Conservation (phyloP, 2,797 vertebrate genomes). For the Clarias fuscus region DNA sequence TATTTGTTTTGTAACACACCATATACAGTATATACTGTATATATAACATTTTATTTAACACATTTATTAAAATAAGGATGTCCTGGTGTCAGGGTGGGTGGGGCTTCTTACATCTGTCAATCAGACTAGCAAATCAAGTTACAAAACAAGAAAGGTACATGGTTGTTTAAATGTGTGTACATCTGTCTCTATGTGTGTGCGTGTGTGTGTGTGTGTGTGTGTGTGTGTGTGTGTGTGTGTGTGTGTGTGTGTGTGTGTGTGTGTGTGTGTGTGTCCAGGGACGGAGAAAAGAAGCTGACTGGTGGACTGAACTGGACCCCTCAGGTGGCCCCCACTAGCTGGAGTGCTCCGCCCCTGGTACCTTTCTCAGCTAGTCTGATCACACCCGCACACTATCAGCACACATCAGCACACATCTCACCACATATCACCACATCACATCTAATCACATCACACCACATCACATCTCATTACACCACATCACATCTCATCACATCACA, state of each 20-base stretch:
- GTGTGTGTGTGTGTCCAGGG: constrained; percentile 69
- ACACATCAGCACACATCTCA: too few relatives aligned
- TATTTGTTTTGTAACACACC: not conserved
- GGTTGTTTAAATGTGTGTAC: not conserved
- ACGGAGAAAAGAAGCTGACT: constrained; percentile 93
- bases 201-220: constrained; percentile 10
- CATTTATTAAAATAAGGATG: not conserved
- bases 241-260: constrained; percentile 14
- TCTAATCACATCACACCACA: not conserved
- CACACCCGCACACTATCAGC: not conserved
- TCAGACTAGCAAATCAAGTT: not conserved
- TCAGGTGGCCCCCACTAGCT: constrained; percentile 90
- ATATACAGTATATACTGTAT: not conserved
- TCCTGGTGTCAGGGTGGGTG: not conserved
- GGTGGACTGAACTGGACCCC: constrained; percentile 98
- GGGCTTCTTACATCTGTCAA: not conserved
- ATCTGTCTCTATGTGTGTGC: not conserved
- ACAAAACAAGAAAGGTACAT: not conserved
- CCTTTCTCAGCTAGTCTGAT: not conserved
- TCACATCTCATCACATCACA: not conserved
- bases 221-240: constrained; percentile 41
- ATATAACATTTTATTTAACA: not conserved
- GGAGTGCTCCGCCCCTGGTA: constrained; percentile 89
- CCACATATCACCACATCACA: not conserved
- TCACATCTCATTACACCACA: not conserved